Evolutionary conservation across 23 tunicate genomes (phyloP).

Genomic region (Halocynthia roretzi): DNA sequence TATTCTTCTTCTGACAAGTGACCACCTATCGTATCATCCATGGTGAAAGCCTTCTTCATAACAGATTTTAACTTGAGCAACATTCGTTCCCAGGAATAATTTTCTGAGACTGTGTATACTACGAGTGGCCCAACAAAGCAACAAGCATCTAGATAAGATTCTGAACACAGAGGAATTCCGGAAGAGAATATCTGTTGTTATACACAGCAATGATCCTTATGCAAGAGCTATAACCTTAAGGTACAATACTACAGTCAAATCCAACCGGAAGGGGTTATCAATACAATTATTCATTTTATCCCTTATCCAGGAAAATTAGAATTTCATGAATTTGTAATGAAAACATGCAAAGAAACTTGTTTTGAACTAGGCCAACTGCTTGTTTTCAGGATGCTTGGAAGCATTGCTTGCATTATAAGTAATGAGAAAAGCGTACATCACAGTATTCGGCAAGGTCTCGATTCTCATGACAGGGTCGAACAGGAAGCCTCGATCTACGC

Average conservation of each 20-base stretch:
- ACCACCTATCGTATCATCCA: background rate
- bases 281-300: too few species aligned
- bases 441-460: slow-evolving; percentile 80
- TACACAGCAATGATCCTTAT: slow-evolving; percentile 90
- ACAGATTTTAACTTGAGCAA: background rate
- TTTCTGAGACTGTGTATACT: slow-evolving; percentile 76
- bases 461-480: slow-evolving; percentile 91
- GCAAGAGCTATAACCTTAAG: slow-evolving; percentile 89
- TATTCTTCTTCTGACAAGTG: too few species aligned
- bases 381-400: slow-evolving; percentile 81
- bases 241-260: slow-evolving; percentile 7
- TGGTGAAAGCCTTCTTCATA: background rate
- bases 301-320: too few species aligned
- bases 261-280: too few species aligned
- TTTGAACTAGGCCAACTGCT: background rate
- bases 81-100: slow-evolving; percentile 54
- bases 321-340: too few species aligned
- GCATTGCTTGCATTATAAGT: slow-evolving; percentile 76
- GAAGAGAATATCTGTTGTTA: slow-evolving; percentile 61
- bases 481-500: slow-evolving; percentile 95
- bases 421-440: slow-evolving; percentile 91
- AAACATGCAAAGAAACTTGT: too few species aligned
- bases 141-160: slow-evolving; percentile 80
- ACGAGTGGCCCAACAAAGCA: slow-evolving; percentile 84
- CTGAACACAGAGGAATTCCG: slow-evolving; percentile 67